Conservation (phyloP, 2,797 vertebrate species). For the Lagodon rhomboides region DNA sequence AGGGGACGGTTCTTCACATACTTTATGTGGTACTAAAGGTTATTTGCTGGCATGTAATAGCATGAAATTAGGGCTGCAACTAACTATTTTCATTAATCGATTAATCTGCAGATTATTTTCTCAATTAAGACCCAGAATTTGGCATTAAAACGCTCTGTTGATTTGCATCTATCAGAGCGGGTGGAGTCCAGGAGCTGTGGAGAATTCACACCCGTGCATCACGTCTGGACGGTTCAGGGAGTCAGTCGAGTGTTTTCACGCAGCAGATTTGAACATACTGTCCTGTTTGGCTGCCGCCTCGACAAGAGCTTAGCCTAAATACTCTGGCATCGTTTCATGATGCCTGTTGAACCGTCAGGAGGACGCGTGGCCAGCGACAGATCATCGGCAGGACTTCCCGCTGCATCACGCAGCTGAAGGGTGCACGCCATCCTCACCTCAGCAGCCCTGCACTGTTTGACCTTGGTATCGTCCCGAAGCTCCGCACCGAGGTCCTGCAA, state of each 20-base stretch:
- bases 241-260: constrained; percentile 25
- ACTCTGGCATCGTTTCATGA: constrained; percentile 70
- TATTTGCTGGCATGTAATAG: too few relatives aligned
- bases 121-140: too few relatives aligned
- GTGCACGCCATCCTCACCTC: constrained; percentile 69
- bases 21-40: too few relatives aligned
- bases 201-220: background rate
- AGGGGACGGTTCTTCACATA: too few relatives aligned
- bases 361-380: constrained; percentile 50
- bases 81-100: too few relatives aligned
- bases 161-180: constrained; percentile 10
- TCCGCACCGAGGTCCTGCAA: constrained; percentile 68
- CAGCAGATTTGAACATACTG: constrained; percentile 61
- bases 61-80: too few relatives aligned
- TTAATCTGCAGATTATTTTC: too few relatives aligned
- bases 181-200: background rate
- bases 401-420: constrained; percentile 46
- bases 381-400: constrained; percentile 60
- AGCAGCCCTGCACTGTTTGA: constrained; percentile 23
- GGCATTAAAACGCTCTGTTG: background rate
- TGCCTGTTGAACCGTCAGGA: constrained; percentile 45
- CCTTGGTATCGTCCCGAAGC: constrained; percentile 59
- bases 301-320: constrained; percentile 82
- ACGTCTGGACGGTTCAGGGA: constrained; percentile 3
- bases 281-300: constrained; percentile 71